Evolutionary conservation across 2,888 invertebrate genomes (phyloP), one percentile per base, ranked within the genome.

Genomic region (Patella caerulea): DNA sequence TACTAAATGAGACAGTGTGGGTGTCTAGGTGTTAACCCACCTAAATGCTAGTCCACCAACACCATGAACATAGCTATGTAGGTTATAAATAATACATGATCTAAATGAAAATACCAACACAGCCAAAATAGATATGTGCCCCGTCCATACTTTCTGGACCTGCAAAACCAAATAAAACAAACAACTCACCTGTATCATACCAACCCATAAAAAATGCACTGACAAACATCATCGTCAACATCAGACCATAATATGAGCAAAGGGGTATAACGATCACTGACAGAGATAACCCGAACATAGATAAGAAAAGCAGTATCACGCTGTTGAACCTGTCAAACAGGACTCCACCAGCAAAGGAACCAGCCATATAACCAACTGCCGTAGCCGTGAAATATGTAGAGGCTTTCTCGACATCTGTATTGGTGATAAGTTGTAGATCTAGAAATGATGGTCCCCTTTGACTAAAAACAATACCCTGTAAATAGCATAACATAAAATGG

Each of bases 371-470:
- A 17, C 92, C 92, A 15, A 87, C 82, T 9, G 92, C 89, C 70
- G 89, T 84, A n/a, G 89, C 86, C 14, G 91, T 90, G 79, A 91
- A 91, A 73, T 91, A 88, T 55, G 84, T 86, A 0, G 90, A 86
- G n/a, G 91, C 90, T 34, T 86, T 79, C n/a, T 88, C 85, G 5
- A 89, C 79, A 71, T 88, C 84, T 17, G 88, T 84, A 74, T 87
- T 81, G 3, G 90, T 88, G 72, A 90, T 86, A 54, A 89, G 84
- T 74, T 87, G 85, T 4, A 92, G 85, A 80, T 92, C 90, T 1
- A 89, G 85, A 56, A 92, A 87, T 2, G 92, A 88, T n/a, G 92
- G 92, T 15, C 92, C 92, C 45, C 89, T 87, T 75, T 92, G 89
- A 3, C 91, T 90, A 76, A 90, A 83, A 34, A 88, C 85, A 71